phyloP scores from a whole-genome alignment of 2,888 invertebrate genomes.

The Rhagonycha lutea region DNA sequence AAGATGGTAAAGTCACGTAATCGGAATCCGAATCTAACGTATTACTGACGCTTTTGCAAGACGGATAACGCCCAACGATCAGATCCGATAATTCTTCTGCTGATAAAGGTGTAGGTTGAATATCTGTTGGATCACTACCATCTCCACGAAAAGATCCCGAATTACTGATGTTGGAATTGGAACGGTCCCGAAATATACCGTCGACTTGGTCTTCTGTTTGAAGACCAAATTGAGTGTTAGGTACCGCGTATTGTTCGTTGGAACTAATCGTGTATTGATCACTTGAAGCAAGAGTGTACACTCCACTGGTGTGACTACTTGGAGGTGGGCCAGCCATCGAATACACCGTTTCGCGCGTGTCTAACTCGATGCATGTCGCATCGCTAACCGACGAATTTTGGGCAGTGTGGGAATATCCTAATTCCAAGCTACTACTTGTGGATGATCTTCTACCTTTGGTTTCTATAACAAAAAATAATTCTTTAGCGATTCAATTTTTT shows the following conservation, averaged over 20 bases:
- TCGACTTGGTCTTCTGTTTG: conserved; percentile 54
- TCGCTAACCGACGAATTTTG: conserved; percentile 83
- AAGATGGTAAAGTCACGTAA: conserved; percentile 76
- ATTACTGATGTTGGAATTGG: conserved; percentile 81
- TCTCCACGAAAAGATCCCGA: conserved; percentile 82
- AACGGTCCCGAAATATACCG: conserved; percentile 65
- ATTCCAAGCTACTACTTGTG: conserved; percentile 79
- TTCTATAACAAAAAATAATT: conserved; percentile 45
- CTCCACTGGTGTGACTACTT: conserved; percentile 84
- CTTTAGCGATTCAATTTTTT: conserved; percentile 7
- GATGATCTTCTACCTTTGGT: conserved; percentile 67
- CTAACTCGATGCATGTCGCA: conserved; percentile 69
- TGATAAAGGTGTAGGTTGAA: conserved; percentile 73
- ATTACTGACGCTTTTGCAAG: conserved; percentile 78
- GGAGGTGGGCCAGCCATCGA: conserved; percentile 63
- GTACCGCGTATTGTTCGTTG: conserved; percentile 45
- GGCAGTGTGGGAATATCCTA: conserved; percentile 85
- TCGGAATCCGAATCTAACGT: conserved; percentile 89
- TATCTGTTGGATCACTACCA: conserved; percentile 86
- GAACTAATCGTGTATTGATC: conserved; percentile 54
- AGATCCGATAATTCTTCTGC: conserved; percentile 84
- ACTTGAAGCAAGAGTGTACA: conserved; percentile 79
- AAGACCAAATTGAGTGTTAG: conserved; percentile 45
- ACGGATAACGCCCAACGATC: conserved; percentile 81
- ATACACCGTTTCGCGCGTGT: conserved; percentile 58